phyloP scores from a whole-genome alignment of 2,888 invertebrate genomes.

The Chironomus tentans region DNA sequence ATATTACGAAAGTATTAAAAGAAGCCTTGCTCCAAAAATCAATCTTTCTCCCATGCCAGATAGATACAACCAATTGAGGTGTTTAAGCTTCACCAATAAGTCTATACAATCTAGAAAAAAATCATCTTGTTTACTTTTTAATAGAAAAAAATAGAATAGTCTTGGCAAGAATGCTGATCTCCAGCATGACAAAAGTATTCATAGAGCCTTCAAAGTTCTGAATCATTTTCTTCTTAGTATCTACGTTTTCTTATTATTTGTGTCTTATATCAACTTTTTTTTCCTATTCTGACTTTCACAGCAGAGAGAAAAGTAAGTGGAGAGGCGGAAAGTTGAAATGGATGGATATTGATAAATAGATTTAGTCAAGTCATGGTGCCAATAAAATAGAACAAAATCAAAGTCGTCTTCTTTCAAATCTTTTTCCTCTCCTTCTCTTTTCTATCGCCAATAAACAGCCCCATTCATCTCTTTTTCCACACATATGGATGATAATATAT shows the following conservation, averaged over 20 bases:
- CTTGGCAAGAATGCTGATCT: background rate
- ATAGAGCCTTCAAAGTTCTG: background rate
- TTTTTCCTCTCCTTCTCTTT: too few species aligned
- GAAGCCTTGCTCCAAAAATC: too few species aligned
- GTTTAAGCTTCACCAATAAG: too few species aligned
- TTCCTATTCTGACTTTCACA: background rate
- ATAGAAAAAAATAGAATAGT: background rate
- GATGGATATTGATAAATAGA: constrained; percentile 19
- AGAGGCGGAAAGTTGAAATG: background rate
- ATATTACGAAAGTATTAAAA: too few species aligned
- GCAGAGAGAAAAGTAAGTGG: background rate
- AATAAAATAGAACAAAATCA: constrained; percentile 20
- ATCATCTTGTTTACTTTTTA: background rate
- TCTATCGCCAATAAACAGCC: too few species aligned
- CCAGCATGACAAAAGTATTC: background rate
- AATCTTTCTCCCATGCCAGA: too few species aligned
- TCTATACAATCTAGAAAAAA: background rate
- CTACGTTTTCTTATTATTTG: too few species aligned
- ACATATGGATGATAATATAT: too few species aligned
- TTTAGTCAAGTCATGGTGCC: constrained; percentile 22
- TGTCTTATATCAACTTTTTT: background rate
- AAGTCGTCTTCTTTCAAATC: constrained; percentile 11
- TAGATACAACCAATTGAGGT: too few species aligned
- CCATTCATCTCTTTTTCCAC: background rate
- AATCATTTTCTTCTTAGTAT: background rate